Conservation (phyloP, 2,797 vertebrate genomes). For the Eremophila alpestris region DNA sequence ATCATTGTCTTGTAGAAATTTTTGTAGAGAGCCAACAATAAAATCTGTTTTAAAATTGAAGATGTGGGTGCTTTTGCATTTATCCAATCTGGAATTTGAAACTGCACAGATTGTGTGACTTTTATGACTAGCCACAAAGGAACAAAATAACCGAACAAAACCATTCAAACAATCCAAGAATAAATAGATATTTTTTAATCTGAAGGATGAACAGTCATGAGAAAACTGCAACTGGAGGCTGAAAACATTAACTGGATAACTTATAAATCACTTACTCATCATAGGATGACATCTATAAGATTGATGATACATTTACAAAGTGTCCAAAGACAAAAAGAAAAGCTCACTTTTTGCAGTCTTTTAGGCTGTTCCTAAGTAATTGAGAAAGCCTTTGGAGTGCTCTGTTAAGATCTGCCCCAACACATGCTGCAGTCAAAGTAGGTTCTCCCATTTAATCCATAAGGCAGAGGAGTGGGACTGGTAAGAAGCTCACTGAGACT, state of each 20-base stretch:
- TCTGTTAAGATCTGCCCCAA: background rate
- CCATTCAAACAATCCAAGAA: background rate
- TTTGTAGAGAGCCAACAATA: background rate
- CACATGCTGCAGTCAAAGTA: background rate
- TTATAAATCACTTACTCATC: background rate
- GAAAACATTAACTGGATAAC: background rate
- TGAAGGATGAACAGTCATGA: background rate
- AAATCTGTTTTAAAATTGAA: conserved; percentile 28
- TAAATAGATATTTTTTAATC: background rate
- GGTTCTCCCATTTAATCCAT: background rate
- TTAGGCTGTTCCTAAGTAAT: background rate
- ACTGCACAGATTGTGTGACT: background rate
- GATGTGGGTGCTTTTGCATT: background rate
- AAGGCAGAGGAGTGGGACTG: background rate
- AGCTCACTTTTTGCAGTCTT: background rate
- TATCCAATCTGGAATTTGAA: conserved; percentile 6
- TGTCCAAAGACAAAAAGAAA: background rate
- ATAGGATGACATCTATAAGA: background rate
- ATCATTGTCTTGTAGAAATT: background rate
- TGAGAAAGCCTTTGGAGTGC: background rate
- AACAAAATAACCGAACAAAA: background rate
- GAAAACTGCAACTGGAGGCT: background rate
- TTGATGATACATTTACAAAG: background rate
- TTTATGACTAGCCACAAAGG: background rate
- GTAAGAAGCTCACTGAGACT: background rate